phyloP scores from a whole-genome alignment of 2,888 invertebrate species.

The Alsophila aescularia region DNA sequence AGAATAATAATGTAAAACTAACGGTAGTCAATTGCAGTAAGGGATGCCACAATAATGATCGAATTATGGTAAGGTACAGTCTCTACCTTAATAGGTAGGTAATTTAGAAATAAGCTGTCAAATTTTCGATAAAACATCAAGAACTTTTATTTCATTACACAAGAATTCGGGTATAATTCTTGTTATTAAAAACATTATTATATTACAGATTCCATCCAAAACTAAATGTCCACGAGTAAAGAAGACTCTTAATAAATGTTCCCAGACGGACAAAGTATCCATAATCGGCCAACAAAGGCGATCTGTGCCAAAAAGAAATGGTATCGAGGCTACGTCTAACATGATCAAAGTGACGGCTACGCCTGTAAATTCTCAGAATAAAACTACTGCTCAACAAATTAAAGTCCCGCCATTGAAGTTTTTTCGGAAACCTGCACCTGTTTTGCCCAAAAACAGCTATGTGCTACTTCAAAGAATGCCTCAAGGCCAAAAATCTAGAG shows the following conservation, averaged over 20 bases:
- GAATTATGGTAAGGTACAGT: too few species aligned
- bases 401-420: neutral
- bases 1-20: too few species aligned
- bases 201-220: neutral
- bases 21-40: too few species aligned
- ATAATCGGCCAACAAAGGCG: neutral
- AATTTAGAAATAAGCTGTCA: too few species aligned
- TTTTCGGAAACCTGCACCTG: slow-evolving; percentile 3
- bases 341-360: neutral
- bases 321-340: neutral
- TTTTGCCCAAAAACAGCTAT: neutral
- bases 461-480: neutral
- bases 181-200: too few species aligned
- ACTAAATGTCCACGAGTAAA: neutral
- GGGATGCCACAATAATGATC: too few species aligned
- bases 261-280: slow-evolving; percentile 19
- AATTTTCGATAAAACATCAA: too few species aligned
- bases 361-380: neutral
- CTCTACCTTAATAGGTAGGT: too few species aligned
- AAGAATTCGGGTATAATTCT: too few species aligned
- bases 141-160: neutral
- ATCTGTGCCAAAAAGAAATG: neutral
- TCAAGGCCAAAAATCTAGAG: neutral
- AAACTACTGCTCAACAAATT: neutral
- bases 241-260: slow-evolving; percentile 17